These are phyloP conservation scores for Zaprionus ghesquierei DNA, from an alignment of 1,140 invertebrate genomes.

Conservation along the genomic window DNA sequence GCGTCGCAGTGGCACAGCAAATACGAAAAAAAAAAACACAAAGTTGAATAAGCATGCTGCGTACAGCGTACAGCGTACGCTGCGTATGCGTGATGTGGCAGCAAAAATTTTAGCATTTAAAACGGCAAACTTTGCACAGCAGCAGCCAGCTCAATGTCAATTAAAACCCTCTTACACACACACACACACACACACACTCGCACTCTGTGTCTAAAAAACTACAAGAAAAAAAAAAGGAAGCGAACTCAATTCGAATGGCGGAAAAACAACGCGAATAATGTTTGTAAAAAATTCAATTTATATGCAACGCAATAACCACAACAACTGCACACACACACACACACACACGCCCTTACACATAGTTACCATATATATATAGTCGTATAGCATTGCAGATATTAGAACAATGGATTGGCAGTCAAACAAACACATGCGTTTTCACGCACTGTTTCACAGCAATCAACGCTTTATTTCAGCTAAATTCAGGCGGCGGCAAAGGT, in stretches of 20 bases:
- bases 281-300: slow-evolving; percentile 79
- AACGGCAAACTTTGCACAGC: slow-evolving; percentile 21
- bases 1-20: slow-evolving; percentile 32
- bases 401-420: slow-evolving; percentile 36
- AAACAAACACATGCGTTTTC: slow-evolving; percentile 68
- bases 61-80: too few relatives aligned
- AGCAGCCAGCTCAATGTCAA: slow-evolving; percentile 49
- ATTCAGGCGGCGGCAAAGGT: slow-evolving; percentile 24
- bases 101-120: slow-evolving; percentile 54
- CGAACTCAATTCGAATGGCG: slow-evolving; percentile 7
- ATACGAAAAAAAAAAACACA: too few relatives aligned
- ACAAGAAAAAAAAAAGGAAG: neutral
- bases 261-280: slow-evolving; percentile 59
- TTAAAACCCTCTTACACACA: slow-evolving; percentile 48
- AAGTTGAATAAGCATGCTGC: slow-evolving; percentile 17
- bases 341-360: slow-evolving; percentile 12
- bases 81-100: slow-evolving; percentile 57
- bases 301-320: slow-evolving; percentile 66
- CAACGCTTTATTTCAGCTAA: slow-evolving; percentile 74
- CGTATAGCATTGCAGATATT: slow-evolving; percentile 19
- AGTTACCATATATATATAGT: slow-evolving; percentile 2
- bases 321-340: slow-evolving; percentile 21
- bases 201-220: slow-evolving; percentile 4
- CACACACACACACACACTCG: slow-evolving; percentile 3
- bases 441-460: slow-evolving; percentile 73